phyloP scores from a whole-genome alignment of 2,113 vertebrate genomes.

The Equus przewalskii region DNA sequence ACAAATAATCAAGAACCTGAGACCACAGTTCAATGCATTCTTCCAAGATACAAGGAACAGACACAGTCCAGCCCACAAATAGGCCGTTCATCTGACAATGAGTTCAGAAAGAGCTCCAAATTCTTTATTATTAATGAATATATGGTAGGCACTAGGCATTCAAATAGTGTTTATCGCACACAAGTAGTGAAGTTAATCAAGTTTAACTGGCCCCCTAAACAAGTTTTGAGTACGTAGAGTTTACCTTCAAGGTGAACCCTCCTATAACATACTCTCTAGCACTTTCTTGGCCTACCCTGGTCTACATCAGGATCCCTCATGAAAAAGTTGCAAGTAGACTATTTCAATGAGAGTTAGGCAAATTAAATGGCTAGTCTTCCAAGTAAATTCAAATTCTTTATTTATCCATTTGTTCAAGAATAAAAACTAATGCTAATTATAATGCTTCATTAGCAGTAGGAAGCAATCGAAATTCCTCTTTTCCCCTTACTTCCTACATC shows the following conservation, averaged over 20 bases:
- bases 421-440: constrained; percentile 5
- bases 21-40: background rate
- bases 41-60: background rate
- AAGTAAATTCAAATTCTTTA: constrained; percentile 11
- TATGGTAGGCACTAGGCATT: background rate
- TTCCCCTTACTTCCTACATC: background rate
- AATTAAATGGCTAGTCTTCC: background rate
- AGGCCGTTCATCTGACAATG: background rate
- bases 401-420: background rate
- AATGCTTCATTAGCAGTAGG: background rate
- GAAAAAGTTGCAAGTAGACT: background rate
- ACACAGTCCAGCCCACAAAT: background rate
- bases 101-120: background rate
- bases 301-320: background rate
- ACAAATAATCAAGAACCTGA: background rate
- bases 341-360: background rate
- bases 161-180: background rate
- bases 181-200: background rate
- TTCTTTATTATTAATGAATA: background rate
- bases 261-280: background rate
- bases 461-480: background rate
- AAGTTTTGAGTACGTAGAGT: background rate
- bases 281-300: background rate
- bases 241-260: background rate
- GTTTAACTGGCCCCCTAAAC: background rate